Conservation (phyloP, 2,888 invertebrate species). For the Zeuzera pyrina region DNA sequence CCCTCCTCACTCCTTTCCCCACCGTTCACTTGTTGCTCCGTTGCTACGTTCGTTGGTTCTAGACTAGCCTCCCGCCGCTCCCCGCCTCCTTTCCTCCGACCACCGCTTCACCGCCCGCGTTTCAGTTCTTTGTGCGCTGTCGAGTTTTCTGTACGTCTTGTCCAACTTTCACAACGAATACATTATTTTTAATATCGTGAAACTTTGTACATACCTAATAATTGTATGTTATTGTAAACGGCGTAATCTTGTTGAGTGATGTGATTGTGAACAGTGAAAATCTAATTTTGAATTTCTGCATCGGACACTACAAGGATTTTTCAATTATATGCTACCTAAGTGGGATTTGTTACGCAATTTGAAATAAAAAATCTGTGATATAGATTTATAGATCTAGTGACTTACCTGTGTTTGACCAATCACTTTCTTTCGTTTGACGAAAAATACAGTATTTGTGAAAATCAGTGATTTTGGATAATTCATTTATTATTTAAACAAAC, state of each 20-base stretch:
- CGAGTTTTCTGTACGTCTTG: slow-evolving; percentile 50
- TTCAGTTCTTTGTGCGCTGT: slow-evolving; percentile 70
- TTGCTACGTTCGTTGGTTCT: slow-evolving; percentile 30
- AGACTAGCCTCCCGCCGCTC: slow-evolving; percentile 48
- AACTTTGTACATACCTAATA: slow-evolving; percentile 23
- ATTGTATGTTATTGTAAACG: not conserved
- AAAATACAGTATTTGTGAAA: too few species aligned
- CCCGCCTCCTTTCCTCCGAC: slow-evolving; percentile 20
- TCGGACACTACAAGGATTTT: too few species aligned
- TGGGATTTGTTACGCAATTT: too few species aligned
- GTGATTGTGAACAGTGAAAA: not conserved
- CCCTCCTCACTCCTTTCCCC: slow-evolving; percentile 45
- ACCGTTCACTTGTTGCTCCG: slow-evolving; percentile 69
- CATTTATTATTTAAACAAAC: too few species aligned
- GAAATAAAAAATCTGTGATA: too few species aligned
- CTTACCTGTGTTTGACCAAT: too few species aligned
- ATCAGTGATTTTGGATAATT: too few species aligned
- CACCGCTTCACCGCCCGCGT: slow-evolving; percentile 42
- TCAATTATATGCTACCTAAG: too few species aligned
- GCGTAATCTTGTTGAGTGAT: not conserved
- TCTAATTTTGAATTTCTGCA: too few species aligned
- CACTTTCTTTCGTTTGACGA: too few species aligned
- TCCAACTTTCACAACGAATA: slow-evolving; percentile 33
- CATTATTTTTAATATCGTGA: slow-evolving; percentile 40
- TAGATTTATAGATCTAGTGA: too few species aligned